Conservation (phyloP, 2,888 invertebrate genomes). For the Biston stratarius region DNA sequence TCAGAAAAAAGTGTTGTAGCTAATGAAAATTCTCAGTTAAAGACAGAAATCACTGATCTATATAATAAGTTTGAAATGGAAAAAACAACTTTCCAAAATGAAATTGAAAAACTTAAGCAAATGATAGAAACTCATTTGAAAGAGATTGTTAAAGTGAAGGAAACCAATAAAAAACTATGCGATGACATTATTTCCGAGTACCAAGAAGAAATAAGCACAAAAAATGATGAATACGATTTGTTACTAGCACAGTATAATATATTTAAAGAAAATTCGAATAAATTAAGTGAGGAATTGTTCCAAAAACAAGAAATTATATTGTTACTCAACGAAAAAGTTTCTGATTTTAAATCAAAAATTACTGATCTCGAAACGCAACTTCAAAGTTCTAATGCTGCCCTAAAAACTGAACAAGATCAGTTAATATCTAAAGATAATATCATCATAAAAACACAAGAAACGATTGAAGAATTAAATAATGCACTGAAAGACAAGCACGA, state of each 20-base stretch:
- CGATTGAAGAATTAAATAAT: slow-evolving; percentile 42
- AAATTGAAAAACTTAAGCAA: slow-evolving; percentile 41
- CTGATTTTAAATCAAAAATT: slow-evolving; percentile 36
- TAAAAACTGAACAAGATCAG: slow-evolving; percentile 49
- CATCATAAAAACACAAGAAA: slow-evolving; percentile 40
- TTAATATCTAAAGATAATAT: slow-evolving; percentile 46
- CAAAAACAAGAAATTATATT: slow-evolving; percentile 44
- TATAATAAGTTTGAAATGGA: slow-evolving; percentile 43
- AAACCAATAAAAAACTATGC: slow-evolving; percentile 22
- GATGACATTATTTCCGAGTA: slow-evolving; percentile 17
- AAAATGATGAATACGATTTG: slow-evolving; percentile 32
- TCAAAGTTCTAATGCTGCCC: slow-evolving; percentile 39
- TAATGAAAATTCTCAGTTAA: slow-evolving; percentile 45
- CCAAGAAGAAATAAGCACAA: slow-evolving; percentile 38
- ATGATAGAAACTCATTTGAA: slow-evolving; percentile 27
- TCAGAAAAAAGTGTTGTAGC: slow-evolving; percentile 52
- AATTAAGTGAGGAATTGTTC: slow-evolving; percentile 12
- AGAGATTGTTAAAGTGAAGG: slow-evolving; percentile 34
- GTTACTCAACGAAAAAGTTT: slow-evolving; percentile 43
- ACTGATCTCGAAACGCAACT: slow-evolving; percentile 31
- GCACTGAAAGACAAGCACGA: slow-evolving; percentile 47
- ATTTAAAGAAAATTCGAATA: slow-evolving; percentile 12
- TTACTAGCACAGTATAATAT: slow-evolving; percentile 19
- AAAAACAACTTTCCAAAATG: slow-evolving; percentile 40
- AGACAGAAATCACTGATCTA: slow-evolving; percentile 36